A percentile compares a stretch with the other conserved stretches of the same genome.
Conservation (phyloP, 2,888 invertebrate genomes). For the Chymomyza fuscimana region DNA sequence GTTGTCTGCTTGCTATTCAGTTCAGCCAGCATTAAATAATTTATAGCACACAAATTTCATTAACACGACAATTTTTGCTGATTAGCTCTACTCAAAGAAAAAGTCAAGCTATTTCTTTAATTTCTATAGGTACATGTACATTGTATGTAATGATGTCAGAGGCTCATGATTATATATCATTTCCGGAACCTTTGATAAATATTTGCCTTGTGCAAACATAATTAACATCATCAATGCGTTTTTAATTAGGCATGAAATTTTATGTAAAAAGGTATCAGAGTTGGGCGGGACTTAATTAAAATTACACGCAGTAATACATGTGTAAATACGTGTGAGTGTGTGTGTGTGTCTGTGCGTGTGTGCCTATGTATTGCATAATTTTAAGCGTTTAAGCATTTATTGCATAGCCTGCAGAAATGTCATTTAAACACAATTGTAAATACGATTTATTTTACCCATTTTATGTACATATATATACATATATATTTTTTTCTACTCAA, state of each 20-base stretch:
- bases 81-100: conserved; percentile 7
- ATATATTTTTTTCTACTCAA: conserved; percentile 9
- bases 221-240: conserved; percentile 46
- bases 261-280: background rate
- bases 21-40: background rate
- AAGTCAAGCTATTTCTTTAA: conserved; percentile 26
- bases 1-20: background rate
- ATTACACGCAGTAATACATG: conserved; percentile 15
- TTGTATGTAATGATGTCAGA: background rate
- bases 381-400: conserved; percentile 37
- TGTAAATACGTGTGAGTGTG: background rate
- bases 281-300: conserved; percentile 24
- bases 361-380: conserved; percentile 32
- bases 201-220: conserved; percentile 29
- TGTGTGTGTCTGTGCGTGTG: background rate
- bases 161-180: conserved; percentile 9
- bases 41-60: conserved; percentile 42
- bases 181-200: conserved; percentile 11
- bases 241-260: conserved; percentile 55
- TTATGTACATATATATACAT: conserved; percentile 30
- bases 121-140: background rate
- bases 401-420: conserved; percentile 5
- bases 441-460: conserved; percentile 31
- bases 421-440: conserved; percentile 40
- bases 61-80: conserved; percentile 6